Percentiles rank a stretch among this genome's conserved stretches.
Evolutionary conservation across 2,888 invertebrate genomes (phyloP).

Genomic region (Calameuta idolon): DNA sequence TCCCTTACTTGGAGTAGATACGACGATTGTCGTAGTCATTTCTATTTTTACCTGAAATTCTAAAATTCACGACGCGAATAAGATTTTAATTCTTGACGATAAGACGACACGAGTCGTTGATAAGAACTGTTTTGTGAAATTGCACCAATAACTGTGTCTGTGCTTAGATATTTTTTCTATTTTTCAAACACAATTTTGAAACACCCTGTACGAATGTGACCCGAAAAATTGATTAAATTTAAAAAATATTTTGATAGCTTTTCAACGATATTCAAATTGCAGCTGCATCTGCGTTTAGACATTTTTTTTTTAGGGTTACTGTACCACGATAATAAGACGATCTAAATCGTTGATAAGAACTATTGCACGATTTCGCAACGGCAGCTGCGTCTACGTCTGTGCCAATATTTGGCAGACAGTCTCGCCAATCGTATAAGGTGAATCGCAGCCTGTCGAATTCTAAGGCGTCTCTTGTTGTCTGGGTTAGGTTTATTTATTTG

Average conservation of each 20-base stretch:
- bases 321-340: not conserved
- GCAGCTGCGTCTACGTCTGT: conserved; percentile 46
- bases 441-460: not conserved
- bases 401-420: conserved; percentile 50
- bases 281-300: not conserved
- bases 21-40: not conserved
- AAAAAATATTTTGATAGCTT: too few species aligned
- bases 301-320: not conserved
- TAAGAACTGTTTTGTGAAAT: not conserved
- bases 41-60: not conserved
- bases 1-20: not conserved
- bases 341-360: not conserved
- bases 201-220: too few species aligned
- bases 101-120: not conserved
- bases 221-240: too few species aligned
- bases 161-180: not conserved
- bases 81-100: not conserved
- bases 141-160: not conserved
- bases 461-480: conserved; percentile 16
- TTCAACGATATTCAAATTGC: not conserved
- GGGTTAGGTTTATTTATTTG: not conserved
- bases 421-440: not conserved
- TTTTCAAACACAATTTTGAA: not conserved
- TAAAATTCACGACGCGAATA: not conserved
- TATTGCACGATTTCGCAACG: conserved; percentile 16